Percentiles rank a stretch among this genome's conserved stretches.
Evolutionary conservation across 2,797 vertebrate genomes (phyloP).

Genomic region (Cirrhinus mrigala): DNA sequence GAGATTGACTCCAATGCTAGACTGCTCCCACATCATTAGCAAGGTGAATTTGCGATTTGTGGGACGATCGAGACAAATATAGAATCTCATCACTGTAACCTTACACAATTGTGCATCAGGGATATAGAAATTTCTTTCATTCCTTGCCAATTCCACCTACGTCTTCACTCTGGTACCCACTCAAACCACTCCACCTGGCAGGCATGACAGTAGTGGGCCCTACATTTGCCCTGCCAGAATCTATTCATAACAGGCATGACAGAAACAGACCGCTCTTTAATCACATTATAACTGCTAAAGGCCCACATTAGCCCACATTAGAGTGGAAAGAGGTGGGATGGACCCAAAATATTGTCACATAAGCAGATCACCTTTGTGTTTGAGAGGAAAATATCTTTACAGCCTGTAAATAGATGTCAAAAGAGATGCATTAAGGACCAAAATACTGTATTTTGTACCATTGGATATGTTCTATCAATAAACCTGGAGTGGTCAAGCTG

Average conservation of each 20-base stretch:
- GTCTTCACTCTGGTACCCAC: constrained; percentile 13
- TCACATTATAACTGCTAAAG: constrained; percentile 53
- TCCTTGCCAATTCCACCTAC: constrained; percentile 55
- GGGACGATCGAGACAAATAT: neutral
- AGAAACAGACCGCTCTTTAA: constrained; percentile 42
- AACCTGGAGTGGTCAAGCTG: neutral
- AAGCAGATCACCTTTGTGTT: constrained; percentile 23
- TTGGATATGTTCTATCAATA: neutral
- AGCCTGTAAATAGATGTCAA: neutral
- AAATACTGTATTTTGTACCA: neutral
- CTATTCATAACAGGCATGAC: constrained; percentile 45
- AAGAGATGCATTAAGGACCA: neutral
- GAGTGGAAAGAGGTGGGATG: constrained; percentile 1
- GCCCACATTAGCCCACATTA: constrained; percentile 34
- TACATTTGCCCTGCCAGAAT: constrained; percentile 34
- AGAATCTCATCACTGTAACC: constrained; percentile 5
- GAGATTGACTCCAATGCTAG: constrained; percentile 1
- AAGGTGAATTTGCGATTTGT: neutral
- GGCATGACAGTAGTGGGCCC: constrained; percentile 4
- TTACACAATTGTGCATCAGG: neutral
- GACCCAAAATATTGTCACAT: constrained; percentile 35
- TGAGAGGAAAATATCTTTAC: constrained; percentile 9
- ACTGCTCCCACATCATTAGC: neutral
- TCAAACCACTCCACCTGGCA: constrained; percentile 37
- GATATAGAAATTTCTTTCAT: constrained; percentile 57